phyloP scores from a whole-genome alignment of 2,113 vertebrate genomes.

The Hemibagrus wyckioides region DNA sequence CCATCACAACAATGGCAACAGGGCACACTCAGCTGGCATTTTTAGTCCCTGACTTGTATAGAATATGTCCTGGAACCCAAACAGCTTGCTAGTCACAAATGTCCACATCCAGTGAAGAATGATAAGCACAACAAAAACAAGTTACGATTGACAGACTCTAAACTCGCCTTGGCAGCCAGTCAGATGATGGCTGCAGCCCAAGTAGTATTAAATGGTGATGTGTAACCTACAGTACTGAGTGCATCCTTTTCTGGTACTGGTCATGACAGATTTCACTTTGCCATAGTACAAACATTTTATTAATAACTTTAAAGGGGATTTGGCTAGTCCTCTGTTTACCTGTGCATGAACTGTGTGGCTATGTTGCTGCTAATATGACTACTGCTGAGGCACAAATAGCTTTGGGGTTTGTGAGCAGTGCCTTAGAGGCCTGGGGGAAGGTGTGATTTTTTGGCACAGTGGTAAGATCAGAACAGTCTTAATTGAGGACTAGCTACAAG shows the following conservation, averaged over 20 bases:
- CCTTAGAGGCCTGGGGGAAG: not conserved
- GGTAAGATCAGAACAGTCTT: not conserved
- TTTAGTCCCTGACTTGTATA: not conserved
- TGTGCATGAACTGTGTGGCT: not conserved
- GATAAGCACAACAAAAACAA: not conserved
- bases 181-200: not conserved
- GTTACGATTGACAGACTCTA: not conserved
- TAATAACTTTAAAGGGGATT: too few relatives aligned
- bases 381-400: not conserved
- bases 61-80: not conserved
- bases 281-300: not conserved
- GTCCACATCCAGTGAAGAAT: not conserved
- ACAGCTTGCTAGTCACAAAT: not conserved
- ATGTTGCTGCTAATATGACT: slow-evolving; percentile 1
- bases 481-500: not conserved
- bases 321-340: not conserved
- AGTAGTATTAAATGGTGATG: not conserved
- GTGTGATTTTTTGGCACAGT: not conserved
- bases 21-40: not conserved
- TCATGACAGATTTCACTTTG: not conserved
- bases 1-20: not conserved
- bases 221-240: not conserved
- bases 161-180: not conserved
- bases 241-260: not conserved
- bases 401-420: not conserved